phyloP scores from a whole-genome alignment of 2,888 invertebrate genomes.

The Dascillus cervinus region DNA sequence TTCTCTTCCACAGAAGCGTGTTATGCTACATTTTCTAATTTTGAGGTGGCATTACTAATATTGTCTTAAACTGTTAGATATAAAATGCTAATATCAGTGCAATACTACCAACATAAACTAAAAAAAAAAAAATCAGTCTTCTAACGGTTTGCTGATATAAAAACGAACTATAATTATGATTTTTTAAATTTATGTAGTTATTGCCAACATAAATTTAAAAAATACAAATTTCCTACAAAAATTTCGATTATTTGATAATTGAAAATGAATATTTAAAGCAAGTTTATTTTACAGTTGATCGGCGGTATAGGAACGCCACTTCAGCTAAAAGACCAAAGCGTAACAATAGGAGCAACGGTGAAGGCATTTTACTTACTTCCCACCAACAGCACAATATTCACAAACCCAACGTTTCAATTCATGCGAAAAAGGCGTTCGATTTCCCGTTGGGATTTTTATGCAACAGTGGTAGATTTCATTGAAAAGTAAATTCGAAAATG shows the following conservation, averaged over 20 bases:
- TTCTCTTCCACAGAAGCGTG: no score
- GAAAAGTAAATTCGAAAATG: constrained; percentile 30
- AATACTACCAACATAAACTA: no score
- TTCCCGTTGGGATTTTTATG: constrained; percentile 36
- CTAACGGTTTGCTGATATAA: no score
- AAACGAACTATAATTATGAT: no score
- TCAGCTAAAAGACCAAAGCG: constrained; percentile 53
- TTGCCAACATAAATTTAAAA: no score
- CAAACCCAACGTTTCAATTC: constrained; percentile 36
- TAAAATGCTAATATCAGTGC: no score
- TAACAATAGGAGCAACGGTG: constrained; percentile 57
- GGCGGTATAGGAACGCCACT: constrained; percentile 60
- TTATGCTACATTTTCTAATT: no score
- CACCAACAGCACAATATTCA: constrained; percentile 53
- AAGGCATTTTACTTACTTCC: constrained; percentile 63
- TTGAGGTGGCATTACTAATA: no score
- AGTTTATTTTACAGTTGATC: constrained; percentile 50
- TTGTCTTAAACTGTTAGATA: no score
- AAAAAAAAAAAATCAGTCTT: no score
- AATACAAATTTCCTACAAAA: constrained; percentile 5
- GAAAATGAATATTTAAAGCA: no score
- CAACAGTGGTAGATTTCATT: constrained; percentile 29
- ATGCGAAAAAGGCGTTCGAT: constrained; percentile 26
- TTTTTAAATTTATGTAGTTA: no score
- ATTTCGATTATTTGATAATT: constrained; percentile 16